Evolutionary conservation across 1,140 invertebrate genomes (phyloP).

Genomic region (Heliconius hewitsoni): DNA sequence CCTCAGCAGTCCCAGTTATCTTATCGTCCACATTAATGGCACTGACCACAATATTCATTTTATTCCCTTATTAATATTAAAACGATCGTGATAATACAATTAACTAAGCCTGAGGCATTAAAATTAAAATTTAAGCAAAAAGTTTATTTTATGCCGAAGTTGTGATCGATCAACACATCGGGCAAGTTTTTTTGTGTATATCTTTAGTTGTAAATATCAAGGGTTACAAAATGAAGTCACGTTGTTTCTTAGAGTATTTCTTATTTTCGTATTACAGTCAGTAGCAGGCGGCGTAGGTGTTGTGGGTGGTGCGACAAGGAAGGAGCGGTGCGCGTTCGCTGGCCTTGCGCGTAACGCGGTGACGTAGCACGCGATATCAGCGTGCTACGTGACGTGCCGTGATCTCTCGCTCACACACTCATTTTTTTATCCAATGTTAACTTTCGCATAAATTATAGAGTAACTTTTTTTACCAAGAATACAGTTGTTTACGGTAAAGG

Average conservation of each 20-base stretch:
- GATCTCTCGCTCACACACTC: constrained; percentile 36
- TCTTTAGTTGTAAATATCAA: constrained; percentile 33
- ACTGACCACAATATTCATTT: constrained; percentile 44
- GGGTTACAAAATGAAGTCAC: constrained; percentile 19
- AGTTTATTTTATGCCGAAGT: constrained; percentile 29
- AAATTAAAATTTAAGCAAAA: constrained; percentile 43
- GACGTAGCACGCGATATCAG: constrained; percentile 59
- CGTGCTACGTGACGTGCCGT: constrained; percentile 47
- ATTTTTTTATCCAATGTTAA: constrained; percentile 36
- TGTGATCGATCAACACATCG: constrained; percentile 30
- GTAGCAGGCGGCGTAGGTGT: neutral
- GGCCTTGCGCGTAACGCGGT: constrained; percentile 58
- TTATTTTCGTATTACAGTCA: neutral
- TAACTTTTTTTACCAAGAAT: neutral
- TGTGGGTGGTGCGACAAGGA: constrained; percentile 48
- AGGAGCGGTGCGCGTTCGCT: constrained; percentile 50
- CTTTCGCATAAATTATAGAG: constrained; percentile 3
- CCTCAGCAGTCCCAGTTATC: constrained; percentile 27
- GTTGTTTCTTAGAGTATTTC: constrained; percentile 10
- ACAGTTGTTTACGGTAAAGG: constrained; percentile 2
- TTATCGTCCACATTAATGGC: constrained; percentile 46
- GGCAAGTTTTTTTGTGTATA: constrained; percentile 37
- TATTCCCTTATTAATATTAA: constrained; percentile 38
- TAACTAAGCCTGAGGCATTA: constrained; percentile 34
- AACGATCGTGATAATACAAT: constrained; percentile 39